phyloP scores from a whole-genome alignment of 2,888 invertebrate species.

The Endomychus coccineus region DNA sequence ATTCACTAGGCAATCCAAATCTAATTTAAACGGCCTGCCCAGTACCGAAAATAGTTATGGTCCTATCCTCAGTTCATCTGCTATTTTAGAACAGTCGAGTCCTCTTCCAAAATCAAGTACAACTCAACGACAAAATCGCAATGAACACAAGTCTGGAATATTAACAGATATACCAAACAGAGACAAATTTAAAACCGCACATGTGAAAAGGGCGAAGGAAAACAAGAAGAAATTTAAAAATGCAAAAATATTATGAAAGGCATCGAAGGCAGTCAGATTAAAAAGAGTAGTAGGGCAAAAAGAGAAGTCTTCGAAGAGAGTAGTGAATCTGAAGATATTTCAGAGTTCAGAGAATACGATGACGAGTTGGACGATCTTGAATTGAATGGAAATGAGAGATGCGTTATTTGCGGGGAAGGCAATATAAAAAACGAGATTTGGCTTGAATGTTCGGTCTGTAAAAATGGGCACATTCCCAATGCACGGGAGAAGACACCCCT shows the following conservation, averaged over 20 bases:
- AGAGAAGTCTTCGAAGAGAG: conserved; percentile 8
- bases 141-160: too few relatives aligned
- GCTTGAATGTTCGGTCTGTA: conserved; percentile 20
- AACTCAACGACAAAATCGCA: too few relatives aligned
- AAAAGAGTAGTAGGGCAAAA: conserved; percentile 8
- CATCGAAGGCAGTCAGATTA: not conserved
- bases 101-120: too few relatives aligned
- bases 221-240: too few relatives aligned
- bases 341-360: conserved; percentile 5
- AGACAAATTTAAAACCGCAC: too few relatives aligned
- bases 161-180: too few relatives aligned
- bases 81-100: conserved; percentile 13
- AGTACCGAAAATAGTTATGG: conserved; percentile 7
- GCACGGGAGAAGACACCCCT: conserved; percentile 25
- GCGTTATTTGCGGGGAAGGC: conserved; percentile 8
- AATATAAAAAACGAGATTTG: conserved; percentile 21
- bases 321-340: conserved; percentile 9
- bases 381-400: conserved; percentile 6
- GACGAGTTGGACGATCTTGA: conserved; percentile 8
- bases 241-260: not conserved
- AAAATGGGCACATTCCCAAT: conserved; percentile 24
- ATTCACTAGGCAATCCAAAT: conserved; percentile 1
- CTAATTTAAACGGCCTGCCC: not conserved
- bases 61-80: conserved; percentile 13
- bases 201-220: too few relatives aligned